These are phyloP conservation scores for Fistularia tabacaria DNA, from an alignment of 2,797 vertebrate genomes.

Conservation along the genomic window DNA sequence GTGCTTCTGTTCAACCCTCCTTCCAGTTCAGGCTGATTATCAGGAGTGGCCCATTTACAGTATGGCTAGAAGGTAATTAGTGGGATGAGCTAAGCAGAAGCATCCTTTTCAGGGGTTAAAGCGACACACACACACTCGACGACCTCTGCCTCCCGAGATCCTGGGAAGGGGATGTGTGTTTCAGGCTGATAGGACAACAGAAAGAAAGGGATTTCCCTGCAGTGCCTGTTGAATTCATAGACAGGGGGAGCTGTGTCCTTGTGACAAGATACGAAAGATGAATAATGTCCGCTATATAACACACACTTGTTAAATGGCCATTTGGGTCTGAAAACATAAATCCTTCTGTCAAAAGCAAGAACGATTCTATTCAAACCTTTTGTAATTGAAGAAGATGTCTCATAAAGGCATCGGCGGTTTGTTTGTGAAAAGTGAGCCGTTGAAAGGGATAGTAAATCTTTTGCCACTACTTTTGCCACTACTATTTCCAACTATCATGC, in stretches of 20 bases:
- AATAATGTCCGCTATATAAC: no score
- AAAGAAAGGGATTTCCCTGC: conserved; percentile 39
- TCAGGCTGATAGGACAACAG: conserved; percentile 32
- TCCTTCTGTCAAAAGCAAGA: not conserved
- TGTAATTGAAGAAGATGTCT: not conserved
- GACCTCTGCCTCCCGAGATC: conserved; percentile 33
- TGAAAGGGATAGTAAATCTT: not conserved
- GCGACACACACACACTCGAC: conserved; percentile 31
- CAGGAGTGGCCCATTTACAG: conserved; percentile 69
- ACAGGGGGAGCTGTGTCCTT: not conserved
- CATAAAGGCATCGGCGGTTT: not conserved
- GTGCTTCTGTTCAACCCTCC: conserved; percentile 16
- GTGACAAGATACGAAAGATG: no score
- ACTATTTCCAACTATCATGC: conserved; percentile 16
- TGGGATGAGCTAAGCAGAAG: conserved; percentile 61
- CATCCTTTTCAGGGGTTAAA: conserved; percentile 56
- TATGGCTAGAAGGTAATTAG: conserved; percentile 68
- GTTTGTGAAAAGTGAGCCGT: conserved; percentile 1
- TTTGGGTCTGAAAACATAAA: not conserved
- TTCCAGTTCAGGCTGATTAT: conserved; percentile 63
- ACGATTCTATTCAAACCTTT: not conserved
- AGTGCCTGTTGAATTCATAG: conserved; percentile 14
- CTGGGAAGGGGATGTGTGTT: conserved; percentile 25
- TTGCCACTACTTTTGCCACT: not conserved
- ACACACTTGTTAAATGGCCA: not conserved